phyloP scores from a whole-genome alignment of 2,888 invertebrate species.

The Synanthedon andrenaeformis region DNA sequence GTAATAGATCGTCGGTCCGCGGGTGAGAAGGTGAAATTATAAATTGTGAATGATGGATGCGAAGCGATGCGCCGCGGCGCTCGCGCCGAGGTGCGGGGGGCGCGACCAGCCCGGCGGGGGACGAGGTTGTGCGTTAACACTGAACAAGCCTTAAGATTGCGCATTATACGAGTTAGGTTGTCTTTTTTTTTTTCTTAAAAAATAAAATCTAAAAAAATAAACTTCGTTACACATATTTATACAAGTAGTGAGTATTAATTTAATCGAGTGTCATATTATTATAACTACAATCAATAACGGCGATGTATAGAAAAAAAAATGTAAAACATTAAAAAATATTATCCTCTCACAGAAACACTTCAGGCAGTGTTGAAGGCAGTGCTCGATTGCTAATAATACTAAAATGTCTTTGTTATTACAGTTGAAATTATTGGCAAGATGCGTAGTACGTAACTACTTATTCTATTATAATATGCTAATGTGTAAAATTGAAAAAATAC shows the following conservation, averaged over 20 bases:
- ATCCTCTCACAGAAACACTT: constrained; percentile 1
- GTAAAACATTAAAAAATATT: not conserved
- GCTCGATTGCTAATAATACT: constrained; percentile 22
- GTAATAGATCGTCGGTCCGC: no score
- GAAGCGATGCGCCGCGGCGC: no score
- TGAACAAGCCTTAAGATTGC: not conserved
- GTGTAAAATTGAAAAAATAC: no score
- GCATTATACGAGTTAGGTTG: constrained; percentile 13
- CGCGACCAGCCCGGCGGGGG: no score
- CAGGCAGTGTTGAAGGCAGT: constrained; percentile 31
- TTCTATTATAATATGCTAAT: no score
- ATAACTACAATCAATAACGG: constrained; percentile 15
- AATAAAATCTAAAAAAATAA: constrained; percentile 11
- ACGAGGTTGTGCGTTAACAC: no score
- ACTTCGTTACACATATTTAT: constrained; percentile 42
- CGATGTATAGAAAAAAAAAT: not conserved
- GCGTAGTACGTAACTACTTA: constrained; percentile 4
- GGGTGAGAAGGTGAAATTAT: no score
- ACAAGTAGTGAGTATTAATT: constrained; percentile 60
- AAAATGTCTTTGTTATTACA: constrained; percentile 6
- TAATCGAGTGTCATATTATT: constrained; percentile 27
- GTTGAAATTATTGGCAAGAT: constrained; percentile 34
- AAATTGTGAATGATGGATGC: no score
- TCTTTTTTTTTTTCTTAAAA: constrained; percentile 15
- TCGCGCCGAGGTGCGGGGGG: no score